Conservation (phyloP, 2,113 vertebrate genomes). For the Turnix velox region DNA sequence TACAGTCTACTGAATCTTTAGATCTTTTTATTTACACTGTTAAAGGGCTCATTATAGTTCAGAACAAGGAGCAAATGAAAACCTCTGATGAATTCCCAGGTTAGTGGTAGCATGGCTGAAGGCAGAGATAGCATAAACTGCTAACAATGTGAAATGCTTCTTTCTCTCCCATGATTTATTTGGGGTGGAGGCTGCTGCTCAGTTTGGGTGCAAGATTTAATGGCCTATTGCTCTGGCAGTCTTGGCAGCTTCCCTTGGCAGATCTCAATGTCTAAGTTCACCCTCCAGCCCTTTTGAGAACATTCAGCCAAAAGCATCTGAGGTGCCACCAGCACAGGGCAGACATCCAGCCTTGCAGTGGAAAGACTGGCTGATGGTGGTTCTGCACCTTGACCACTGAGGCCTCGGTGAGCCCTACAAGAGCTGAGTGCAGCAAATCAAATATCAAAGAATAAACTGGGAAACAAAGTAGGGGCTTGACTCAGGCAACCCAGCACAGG, state of each 20-base stretch:
- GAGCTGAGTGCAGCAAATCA: background rate
- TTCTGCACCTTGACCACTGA: fast-evolving
- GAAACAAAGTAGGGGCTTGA: background rate
- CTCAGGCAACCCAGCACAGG: background rate
- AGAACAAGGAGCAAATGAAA: slow-evolving; percentile 66
- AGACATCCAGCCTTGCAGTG: background rate
- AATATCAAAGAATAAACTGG: fast-evolving
- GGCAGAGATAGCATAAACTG: slow-evolving; percentile 60
- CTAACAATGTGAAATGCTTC: slow-evolving; percentile 46
- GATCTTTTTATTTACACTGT: slow-evolving; percentile 77
- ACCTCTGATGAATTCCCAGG: slow-evolving; percentile 68
- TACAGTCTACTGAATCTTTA: slow-evolving; percentile 72
- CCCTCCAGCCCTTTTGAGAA: background rate
- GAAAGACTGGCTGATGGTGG: background rate
- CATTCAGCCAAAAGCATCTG: background rate
- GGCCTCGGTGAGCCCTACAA: background rate
- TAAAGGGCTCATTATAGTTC: slow-evolving; percentile 71
- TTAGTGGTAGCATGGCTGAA: slow-evolving; percentile 61
- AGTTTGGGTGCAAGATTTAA: slow-evolving; percentile 24
- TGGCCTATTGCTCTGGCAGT: slow-evolving; percentile 31
- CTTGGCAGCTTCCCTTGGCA: slow-evolving; percentile 11
- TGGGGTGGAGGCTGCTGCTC: background rate
- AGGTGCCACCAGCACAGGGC: background rate
- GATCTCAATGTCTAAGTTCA: background rate
- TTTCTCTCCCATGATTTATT: slow-evolving; percentile 50